Evolutionary conservation across 2,888 invertebrate genomes (phyloP).

Genomic region (Pseudanteris insignis): DNA sequence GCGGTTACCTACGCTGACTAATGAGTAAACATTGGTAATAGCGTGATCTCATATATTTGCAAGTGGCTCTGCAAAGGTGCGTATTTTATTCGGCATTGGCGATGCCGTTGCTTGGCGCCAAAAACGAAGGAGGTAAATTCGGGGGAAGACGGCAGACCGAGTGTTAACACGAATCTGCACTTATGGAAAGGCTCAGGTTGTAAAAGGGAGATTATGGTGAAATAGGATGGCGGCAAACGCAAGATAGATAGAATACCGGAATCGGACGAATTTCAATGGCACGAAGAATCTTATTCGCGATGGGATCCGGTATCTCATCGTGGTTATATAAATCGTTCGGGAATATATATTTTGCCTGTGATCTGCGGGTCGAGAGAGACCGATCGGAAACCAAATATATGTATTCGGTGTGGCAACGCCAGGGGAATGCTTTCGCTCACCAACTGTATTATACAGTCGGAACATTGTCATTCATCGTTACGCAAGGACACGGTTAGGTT

Average conservation of each 20-base stretch:
- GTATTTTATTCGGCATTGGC: constrained; percentile 15
- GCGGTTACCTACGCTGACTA: constrained; percentile 6
- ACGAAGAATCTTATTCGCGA: constrained; percentile 40
- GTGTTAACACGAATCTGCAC: constrained; percentile 57
- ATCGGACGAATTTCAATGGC: constrained; percentile 46
- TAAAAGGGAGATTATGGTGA: constrained; percentile 45
- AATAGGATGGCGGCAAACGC: constrained; percentile 34
- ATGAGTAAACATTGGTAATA: constrained; percentile 34
- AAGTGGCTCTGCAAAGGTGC: constrained; percentile 7
- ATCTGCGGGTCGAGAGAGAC: constrained; percentile 26
- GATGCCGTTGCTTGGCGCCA: constrained; percentile 9
- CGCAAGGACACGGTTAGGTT: constrained; percentile 19
- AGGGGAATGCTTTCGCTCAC: constrained; percentile 22
- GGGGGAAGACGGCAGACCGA: constrained; percentile 41
- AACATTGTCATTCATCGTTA: constrained; percentile 39
- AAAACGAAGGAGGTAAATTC: constrained; percentile 34
- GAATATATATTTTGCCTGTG: constrained; percentile 36
- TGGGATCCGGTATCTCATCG: constrained; percentile 35
- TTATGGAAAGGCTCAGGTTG: constrained; percentile 47
- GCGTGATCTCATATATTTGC: constrained; percentile 20
- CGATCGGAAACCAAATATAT: constrained; percentile 43
- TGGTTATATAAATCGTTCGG: constrained; percentile 39
- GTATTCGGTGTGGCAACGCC: constrained; percentile 22
- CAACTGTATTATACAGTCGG: constrained; percentile 34
- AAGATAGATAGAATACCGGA: constrained; percentile 36